Conservation (phyloP, 2,888 invertebrate genomes). For the Pseudococcus viburni region DNA sequence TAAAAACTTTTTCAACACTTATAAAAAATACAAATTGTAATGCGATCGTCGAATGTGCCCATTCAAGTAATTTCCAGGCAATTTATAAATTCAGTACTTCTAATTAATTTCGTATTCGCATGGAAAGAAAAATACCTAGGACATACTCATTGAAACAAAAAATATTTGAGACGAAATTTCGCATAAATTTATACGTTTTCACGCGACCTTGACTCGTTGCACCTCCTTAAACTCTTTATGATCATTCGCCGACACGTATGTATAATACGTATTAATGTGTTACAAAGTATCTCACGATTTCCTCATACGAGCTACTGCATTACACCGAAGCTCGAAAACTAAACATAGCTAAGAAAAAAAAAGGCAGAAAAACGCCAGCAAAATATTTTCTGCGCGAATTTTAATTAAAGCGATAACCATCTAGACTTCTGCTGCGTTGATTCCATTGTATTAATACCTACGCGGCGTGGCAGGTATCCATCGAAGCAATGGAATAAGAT, state of each 20-base stretch:
- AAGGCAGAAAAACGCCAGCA: neutral
- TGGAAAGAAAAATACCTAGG: too few species aligned
- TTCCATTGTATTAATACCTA: neutral
- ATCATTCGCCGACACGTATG: neutral
- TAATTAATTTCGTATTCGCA: too few species aligned
- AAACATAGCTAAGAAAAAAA: neutral
- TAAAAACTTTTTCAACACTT: too few species aligned
- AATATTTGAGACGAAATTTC: too few species aligned
- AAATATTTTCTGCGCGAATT: neutral
- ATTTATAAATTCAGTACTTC: too few species aligned
- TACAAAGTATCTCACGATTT: neutral
- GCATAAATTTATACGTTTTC: too few species aligned
- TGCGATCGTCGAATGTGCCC: too few species aligned
- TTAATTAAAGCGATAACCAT: neutral
- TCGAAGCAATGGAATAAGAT: neutral
- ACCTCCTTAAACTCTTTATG: neutral
- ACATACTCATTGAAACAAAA: too few species aligned
- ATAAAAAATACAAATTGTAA: too few species aligned
- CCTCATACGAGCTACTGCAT: too few species aligned
- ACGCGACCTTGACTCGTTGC: neutral
- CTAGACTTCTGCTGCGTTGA: neutral
- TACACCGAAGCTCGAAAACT: neutral
- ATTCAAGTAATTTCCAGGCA: too few species aligned
- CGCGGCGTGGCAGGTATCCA: neutral
- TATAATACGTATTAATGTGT: neutral